Conservation (phyloP, 2,888 invertebrate species). For the Hyposoter dolosus region DNA sequence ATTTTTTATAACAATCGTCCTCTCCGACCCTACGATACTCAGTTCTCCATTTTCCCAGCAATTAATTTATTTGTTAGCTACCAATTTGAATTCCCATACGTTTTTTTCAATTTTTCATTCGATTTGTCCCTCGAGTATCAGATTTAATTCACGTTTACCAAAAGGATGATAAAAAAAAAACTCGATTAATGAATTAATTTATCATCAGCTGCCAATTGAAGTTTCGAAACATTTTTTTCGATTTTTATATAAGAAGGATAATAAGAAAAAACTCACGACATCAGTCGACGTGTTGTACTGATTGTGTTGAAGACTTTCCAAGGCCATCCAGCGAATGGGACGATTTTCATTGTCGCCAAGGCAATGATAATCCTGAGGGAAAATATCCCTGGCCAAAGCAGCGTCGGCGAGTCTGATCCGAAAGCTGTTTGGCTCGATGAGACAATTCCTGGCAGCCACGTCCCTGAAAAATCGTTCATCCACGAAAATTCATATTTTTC, state of each 20-base stretch:
- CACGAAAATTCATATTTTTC: neutral
- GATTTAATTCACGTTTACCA: neutral
- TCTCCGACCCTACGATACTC: neutral
- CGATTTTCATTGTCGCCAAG: slow-evolving; percentile 97
- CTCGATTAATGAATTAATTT: too few relatives aligned
- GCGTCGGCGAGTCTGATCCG: slow-evolving; percentile 95
- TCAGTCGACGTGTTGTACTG: slow-evolving; percentile 95
- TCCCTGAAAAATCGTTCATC: slow-evolving; percentile 86
- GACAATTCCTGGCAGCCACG: slow-evolving; percentile 95
- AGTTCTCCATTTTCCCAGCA: neutral
- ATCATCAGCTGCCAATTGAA: too few relatives aligned
- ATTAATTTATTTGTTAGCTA: neutral
- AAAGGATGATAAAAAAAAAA: neutral
- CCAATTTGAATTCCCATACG: neutral
- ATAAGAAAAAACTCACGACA: slow-evolving; percentile 88
- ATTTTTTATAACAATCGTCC: neutral
- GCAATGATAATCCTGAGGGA: slow-evolving; percentile 97
- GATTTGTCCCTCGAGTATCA: neutral
- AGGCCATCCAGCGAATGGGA: slow-evolving; percentile 97
- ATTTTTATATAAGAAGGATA: slow-evolving; percentile 17
- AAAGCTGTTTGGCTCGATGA: slow-evolving; percentile 87
- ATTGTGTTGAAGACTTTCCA: slow-evolving; percentile 93
- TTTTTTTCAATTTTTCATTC: neutral
- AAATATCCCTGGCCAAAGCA: slow-evolving; percentile 95
- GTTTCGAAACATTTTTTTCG: too few relatives aligned